phyloP scores from a whole-genome alignment of 2,113 vertebrate genomes.

The Fulmarus glacialis region DNA sequence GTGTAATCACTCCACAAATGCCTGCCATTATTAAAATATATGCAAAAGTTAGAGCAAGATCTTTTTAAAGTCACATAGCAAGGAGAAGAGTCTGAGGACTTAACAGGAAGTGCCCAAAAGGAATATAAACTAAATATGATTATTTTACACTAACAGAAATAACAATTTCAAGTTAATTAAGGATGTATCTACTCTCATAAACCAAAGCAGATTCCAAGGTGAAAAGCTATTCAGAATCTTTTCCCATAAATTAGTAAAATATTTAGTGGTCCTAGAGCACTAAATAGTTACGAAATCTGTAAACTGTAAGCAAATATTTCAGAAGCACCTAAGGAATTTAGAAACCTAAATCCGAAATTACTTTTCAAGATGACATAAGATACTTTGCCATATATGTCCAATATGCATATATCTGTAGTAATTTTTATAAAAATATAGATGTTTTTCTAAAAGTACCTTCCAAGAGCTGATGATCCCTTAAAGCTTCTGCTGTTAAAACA shows the following conservation, averaged over 20 bases:
- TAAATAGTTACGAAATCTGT: neutral
- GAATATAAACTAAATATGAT: neutral
- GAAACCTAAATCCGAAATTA: neutral
- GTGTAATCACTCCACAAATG: neutral
- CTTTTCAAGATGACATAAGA: neutral
- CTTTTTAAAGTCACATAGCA: neutral
- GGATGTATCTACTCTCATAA: neutral
- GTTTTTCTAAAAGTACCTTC: conserved; percentile 74
- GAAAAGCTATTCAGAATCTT: neutral
- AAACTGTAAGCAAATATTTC: neutral
- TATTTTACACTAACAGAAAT: neutral
- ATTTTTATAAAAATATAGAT: neutral
- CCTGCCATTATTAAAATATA: neutral
- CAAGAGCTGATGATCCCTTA: conserved; percentile 84
- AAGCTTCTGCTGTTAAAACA: conserved; percentile 92
- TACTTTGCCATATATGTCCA: neutral
- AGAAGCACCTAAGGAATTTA: neutral
- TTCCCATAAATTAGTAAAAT: neutral
- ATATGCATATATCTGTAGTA: fast-evolving
- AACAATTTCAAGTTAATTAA: neutral
- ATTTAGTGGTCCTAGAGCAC: neutral
- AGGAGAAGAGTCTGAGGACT: neutral
- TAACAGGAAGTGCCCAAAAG: neutral
- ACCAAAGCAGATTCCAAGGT: neutral
- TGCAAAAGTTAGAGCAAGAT: neutral